phyloP scores from a whole-genome alignment of 2,113 vertebrate genomes.

The Podarcis cretensis region DNA sequence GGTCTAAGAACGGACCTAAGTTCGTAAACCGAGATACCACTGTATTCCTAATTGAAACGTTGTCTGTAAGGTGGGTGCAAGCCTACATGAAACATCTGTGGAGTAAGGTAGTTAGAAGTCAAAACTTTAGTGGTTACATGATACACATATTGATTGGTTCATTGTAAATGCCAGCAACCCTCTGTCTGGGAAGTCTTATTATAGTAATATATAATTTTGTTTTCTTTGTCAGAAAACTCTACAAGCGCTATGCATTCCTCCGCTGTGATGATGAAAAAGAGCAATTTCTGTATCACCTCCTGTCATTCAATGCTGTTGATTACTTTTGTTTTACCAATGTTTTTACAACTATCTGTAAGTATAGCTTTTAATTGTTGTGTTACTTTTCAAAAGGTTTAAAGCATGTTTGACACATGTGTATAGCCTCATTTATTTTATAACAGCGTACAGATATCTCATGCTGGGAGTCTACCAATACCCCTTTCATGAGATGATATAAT shows the following conservation, averaged over 20 bases:
- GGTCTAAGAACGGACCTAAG: no score
- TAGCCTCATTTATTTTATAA: slow-evolving; percentile 18
- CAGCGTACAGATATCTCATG: neutral
- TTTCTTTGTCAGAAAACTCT: slow-evolving; percentile 87
- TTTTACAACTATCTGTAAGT: slow-evolving; percentile 98
- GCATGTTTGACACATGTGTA: neutral
- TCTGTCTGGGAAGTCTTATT: neutral
- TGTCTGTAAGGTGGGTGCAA: neutral
- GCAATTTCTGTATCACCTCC: slow-evolving; percentile 97
- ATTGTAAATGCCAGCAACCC: neutral
- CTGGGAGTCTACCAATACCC: neutral
- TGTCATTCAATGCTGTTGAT: slow-evolving; percentile 98
- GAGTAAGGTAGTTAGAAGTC: neutral
- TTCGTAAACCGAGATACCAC: no score
- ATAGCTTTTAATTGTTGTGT: slow-evolving; percentile 39
- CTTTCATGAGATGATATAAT: slow-evolving; percentile 4
- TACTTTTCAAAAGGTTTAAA: slow-evolving; percentile 1
- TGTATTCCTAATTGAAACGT: neutral
- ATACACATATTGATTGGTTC: neutral
- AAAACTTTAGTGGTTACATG: neutral
- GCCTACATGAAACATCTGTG: neutral
- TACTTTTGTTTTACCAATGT: slow-evolving; percentile 99
- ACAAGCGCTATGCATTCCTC: slow-evolving; percentile 97
- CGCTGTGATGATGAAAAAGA: slow-evolving; percentile 99
- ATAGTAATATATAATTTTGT: slow-evolving; percentile 56